Evolutionary conservation across 2,797 vertebrate genomes (phyloP).

Genomic region (Hypotaenidia philippensis): DNA sequence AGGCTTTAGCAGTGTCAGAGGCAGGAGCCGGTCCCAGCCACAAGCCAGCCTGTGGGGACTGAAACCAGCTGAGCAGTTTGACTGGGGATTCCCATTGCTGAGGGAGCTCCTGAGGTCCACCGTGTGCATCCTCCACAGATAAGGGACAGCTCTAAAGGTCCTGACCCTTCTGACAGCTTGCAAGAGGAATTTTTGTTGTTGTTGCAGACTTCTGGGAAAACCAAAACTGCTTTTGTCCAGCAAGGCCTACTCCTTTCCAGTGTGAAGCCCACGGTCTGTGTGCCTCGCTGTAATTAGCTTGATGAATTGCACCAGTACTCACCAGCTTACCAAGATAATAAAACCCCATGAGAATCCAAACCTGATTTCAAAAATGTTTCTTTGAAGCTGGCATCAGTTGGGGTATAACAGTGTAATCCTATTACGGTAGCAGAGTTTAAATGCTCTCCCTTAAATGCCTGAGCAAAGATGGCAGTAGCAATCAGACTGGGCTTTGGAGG

Average conservation of each 20-base stretch:
- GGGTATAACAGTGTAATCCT: background rate
- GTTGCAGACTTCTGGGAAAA: background rate
- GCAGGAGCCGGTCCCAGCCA: background rate
- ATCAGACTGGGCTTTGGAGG: background rate
- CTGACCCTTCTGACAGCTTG: background rate
- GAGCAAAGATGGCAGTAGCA: background rate
- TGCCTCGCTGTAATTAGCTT: background rate
- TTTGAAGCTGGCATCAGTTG: background rate
- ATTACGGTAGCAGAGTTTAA: background rate
- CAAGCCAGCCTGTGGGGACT: background rate
- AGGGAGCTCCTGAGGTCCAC: background rate
- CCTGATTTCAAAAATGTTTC: conserved; percentile 1
- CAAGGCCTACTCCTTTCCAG: background rate
- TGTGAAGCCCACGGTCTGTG: background rate
- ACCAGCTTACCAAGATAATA: conserved; percentile 37
- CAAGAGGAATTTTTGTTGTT: background rate
- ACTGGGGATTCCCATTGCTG: background rate
- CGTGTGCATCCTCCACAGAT: accelerated
- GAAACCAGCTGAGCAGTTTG: background rate
- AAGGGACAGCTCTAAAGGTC: background rate
- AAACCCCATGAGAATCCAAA: background rate
- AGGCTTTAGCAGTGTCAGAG: background rate
- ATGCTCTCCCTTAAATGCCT: background rate
- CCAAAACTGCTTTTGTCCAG: background rate
- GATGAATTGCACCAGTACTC: background rate